Evolutionary conservation across 2,797 vertebrate species (phyloP).

Genomic region (Parotocinclus haroldoi): DNA sequence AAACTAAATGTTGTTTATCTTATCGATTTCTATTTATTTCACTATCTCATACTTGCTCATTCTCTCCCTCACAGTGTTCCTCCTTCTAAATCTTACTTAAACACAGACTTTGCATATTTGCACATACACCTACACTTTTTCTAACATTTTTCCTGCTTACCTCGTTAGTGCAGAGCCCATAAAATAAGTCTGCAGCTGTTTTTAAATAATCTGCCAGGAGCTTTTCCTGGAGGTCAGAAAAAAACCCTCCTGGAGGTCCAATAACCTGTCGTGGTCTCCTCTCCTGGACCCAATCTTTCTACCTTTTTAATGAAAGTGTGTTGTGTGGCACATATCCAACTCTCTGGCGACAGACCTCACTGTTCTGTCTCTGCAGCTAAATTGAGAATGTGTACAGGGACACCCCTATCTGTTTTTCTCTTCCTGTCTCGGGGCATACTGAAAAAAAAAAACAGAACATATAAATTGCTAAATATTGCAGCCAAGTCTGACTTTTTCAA

Average conservation of each 20-base stretch:
- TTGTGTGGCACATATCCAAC: too few relatives aligned
- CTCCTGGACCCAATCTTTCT: background rate
- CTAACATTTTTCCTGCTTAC: slow-evolving; percentile 1
- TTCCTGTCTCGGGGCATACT: background rate
- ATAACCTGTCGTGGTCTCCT: background rate
- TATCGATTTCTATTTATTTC: background rate
- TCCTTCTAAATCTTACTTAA: too few relatives aligned
- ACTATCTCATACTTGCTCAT: background rate
- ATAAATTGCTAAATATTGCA: background rate
- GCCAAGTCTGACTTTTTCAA: background rate
- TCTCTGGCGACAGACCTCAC: background rate
- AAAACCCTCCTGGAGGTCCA: background rate
- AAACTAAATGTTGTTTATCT: too few relatives aligned
- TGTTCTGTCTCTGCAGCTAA: slow-evolving; percentile 3
- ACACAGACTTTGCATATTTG: too few relatives aligned
- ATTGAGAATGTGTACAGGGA: background rate
- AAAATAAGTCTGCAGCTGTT: background rate
- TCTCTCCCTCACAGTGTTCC: too few relatives aligned
- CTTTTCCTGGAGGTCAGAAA: background rate
- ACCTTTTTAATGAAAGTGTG: background rate
- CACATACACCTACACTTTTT: background rate
- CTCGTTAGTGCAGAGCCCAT: background rate
- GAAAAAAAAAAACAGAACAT: background rate
- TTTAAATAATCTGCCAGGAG: background rate
- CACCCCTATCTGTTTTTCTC: background rate